Percentiles rank a stretch among this genome's conserved stretches.
Evolutionary conservation across 1,140 invertebrate species (phyloP).

Genomic region (Coptotermes formosanus): DNA sequence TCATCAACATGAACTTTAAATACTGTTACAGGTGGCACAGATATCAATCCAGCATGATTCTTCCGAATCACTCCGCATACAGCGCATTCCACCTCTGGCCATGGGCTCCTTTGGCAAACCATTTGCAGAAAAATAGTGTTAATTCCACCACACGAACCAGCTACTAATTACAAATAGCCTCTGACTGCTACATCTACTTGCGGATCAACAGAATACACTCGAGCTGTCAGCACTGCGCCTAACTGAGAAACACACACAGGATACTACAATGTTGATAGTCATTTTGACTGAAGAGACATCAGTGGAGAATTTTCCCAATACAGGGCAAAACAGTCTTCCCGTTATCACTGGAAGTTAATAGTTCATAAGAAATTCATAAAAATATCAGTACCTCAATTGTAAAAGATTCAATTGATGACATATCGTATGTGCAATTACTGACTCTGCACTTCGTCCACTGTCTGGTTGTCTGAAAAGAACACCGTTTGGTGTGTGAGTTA

Average conservation of each 20-base stretch:
- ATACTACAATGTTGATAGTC: not conserved
- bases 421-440: too few relatives aligned
- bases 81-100: not conserved
- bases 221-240: not conserved
- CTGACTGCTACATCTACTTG: not conserved
- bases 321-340: too few relatives aligned
- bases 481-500: too few relatives aligned
- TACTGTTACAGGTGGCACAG: constrained; percentile 6
- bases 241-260: not conserved
- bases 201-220: too few relatives aligned
- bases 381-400: too few relatives aligned
- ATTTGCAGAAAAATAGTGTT: not conserved
- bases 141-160: not conserved
- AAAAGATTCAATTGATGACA: too few relatives aligned
- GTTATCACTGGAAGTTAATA: too few relatives aligned
- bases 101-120: not conserved
- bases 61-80: not conserved
- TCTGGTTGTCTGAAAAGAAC: too few relatives aligned
- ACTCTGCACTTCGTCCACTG: too few relatives aligned
- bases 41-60: not conserved
- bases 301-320: too few relatives aligned
- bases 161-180: not conserved
- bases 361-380: too few relatives aligned
- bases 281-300: not conserved
- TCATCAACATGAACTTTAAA: constrained; percentile 4